Base-by-base conservation (phyloP, 2,113 vertebrate species). In the Eurypyga helias region DNA sequence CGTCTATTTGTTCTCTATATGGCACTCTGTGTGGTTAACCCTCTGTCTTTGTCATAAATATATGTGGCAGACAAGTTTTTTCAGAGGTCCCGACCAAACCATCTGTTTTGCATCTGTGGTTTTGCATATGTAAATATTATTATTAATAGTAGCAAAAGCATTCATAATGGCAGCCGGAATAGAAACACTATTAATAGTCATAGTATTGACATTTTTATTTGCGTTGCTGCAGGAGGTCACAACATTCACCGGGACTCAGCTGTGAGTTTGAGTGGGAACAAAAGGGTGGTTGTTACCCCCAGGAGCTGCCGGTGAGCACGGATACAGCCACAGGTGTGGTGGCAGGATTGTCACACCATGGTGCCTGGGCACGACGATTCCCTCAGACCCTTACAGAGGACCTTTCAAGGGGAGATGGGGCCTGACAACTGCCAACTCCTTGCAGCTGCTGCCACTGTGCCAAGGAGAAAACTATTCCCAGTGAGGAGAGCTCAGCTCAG, bases 41-140 rank as follows among this genome's bases (percentile, higher is more conserved):
- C 73, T 93, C 92, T 72, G 61, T 83, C 64, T 93, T 89, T 91
- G 71, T 96, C 93, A 86, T 96, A 95, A 95, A 87, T 91, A 88
- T 21, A 75, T 93, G 94, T 93, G 92, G 89, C 94, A 93, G 72
- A 87, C 58, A 64, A 95, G 48, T 79, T 88, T 93, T 95, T 95
- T 95, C 80, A 67, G 90, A 87, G 28, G 75, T 91, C 80, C 69
- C 77, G 81, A 96, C 90, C 86, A 81, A 97, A 83, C 82, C 95
- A 97, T 96, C 96, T 95, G 95, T 79, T 95, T 97, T 96, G 94
- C 77, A 95, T 97, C 95, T 97, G 96, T 81, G 95, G 95, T 95
- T 97, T 96, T 95, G 94, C 92, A 97, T 97, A 97, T 96, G 95
- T 97, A 97, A 96, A 97, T 97, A 96, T 96, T 96, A 96, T 95